These are phyloP conservation scores for Phainopepla nitens DNA, from an alignment of 2,113 vertebrate genomes.

Conservation along the genomic window DNA sequence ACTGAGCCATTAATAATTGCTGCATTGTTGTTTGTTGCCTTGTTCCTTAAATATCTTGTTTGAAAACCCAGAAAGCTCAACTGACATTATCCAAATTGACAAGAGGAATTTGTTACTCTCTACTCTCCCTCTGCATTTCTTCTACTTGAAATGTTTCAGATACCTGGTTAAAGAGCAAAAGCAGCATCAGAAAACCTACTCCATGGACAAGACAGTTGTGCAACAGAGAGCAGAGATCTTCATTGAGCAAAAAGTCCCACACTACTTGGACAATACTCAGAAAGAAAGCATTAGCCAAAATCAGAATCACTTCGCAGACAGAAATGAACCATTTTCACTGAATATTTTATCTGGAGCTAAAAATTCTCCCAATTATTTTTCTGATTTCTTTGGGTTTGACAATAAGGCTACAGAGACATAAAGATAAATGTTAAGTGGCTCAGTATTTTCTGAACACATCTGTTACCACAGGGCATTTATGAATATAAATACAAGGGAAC, in stretches of 20 bases:
- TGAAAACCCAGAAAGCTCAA: background rate
- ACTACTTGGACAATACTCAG: background rate
- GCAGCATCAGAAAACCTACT: background rate
- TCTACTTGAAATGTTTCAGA: background rate
- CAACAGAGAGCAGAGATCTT: background rate
- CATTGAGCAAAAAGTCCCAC: background rate
- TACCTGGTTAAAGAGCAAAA: background rate
- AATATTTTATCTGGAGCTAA: background rate
- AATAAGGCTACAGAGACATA: background rate
- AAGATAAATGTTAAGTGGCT: background rate
- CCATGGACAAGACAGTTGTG: background rate
- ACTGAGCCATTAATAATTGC: background rate
- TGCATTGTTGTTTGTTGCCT: background rate
- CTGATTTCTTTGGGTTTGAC: background rate
- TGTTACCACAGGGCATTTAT: background rate
- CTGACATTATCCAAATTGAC: background rate
- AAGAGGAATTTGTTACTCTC: background rate
- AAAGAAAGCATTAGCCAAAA: background rate
- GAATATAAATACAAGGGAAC: background rate
- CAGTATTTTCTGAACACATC: background rate
- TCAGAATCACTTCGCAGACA: background rate
- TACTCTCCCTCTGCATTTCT: background rate
- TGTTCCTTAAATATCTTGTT: background rate
- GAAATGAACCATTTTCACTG: background rate
- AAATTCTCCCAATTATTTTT: background rate